Evolutionary conservation across 2,888 invertebrate genomes (phyloP), one percentile per base, ranked within the genome.

Genomic region (Cyrtodaria siliqua): DNA sequence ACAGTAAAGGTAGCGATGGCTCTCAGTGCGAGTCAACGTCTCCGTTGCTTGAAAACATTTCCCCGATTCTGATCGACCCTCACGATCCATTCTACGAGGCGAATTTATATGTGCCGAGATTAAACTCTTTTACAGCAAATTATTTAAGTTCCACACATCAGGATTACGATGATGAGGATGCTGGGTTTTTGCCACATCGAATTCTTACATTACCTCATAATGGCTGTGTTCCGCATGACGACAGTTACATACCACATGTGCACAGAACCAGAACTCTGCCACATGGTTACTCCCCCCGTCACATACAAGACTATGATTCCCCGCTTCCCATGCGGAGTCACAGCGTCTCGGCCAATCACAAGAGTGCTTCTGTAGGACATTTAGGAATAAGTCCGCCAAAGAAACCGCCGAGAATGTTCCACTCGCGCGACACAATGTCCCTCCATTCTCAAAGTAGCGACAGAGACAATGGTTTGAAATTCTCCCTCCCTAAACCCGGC

Each of bases 21-120:
- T 89, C 90, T 1, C 86, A 89, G 33, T 87, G 88, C 38, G 90
- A 88, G 66, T 89, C 90, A 1, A 88, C 88, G 6, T 88, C 89
- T 2, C 90, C 90, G 0, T 66, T 89, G 8, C 60, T 89, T 38
- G 89, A 88, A 52, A 84, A 87, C 33, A 86, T 85, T 68, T 87
- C 88, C 1, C 88, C 88, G 2, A 83, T 84, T 50, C 69, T 80
- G 18, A 79, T 76, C 55, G 85, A 84, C 47, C 84, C 84, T 47
- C 72, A 83, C 47, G 85, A 84, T 23, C 76, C 81, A 20, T 72
- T 83, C 20, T 84, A 82, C 40, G 79, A 84, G 44, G 72, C 82
- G 9, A 77, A 76, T 55, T 44, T 78, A 29, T 78, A 81, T 23
- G 73, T 75, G 9, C 78, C 81, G 6, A 67, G 67, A 44, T 55